Evolutionary conservation across 2,888 invertebrate genomes (phyloP), one percentile per base, ranked within the genome.

Genomic region (Artemia sp.): DNA sequence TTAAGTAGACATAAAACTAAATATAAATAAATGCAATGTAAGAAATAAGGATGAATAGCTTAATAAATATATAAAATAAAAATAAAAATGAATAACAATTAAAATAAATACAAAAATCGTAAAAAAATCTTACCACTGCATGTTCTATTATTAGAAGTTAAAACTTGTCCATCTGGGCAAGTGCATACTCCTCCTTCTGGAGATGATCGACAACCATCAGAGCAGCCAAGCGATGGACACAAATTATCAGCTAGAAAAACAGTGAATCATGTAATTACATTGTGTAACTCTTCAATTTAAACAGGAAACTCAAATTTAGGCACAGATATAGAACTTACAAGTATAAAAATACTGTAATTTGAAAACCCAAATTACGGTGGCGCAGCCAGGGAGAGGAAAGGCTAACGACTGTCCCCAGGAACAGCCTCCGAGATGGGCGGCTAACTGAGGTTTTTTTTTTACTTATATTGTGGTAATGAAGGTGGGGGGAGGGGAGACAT

Each of bases 181-280:
- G 86, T 87, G 79, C 97, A 98, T 68, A 86, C 84, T 58, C 95
- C 95, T 68, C 95, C 95, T 8, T 84, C 85, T 9, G 92, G 85
- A 0, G 94, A 94, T 53, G 92, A 87, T 74, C 89, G 89, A 79
- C 97, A 97, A 76, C 87, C 89, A 81, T 92, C 87, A 77, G 91
- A 89, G 79, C 97, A 97, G 72, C 87, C 87, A 71, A 96, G 80
- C 4, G 86, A 84, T 0, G 87, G 86, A 77, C 97, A 97, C 66
- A 88, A 86, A 68, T 85, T 82, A 72, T 83, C 87, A 5, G 92
- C 93, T 80, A 73, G 8, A 70, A 64, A 70, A 66, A 71, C 58
- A 52, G 66, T 68, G 38, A n/a, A 64, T n/a, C 3, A 5, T 38
- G 38, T 12, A 52, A n/a, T 51, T 3, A 9, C 10, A 8, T 24